phyloP scores from a whole-genome alignment of 2,113 vertebrate genomes.

The Protobothrops flavoviridis region DNA sequence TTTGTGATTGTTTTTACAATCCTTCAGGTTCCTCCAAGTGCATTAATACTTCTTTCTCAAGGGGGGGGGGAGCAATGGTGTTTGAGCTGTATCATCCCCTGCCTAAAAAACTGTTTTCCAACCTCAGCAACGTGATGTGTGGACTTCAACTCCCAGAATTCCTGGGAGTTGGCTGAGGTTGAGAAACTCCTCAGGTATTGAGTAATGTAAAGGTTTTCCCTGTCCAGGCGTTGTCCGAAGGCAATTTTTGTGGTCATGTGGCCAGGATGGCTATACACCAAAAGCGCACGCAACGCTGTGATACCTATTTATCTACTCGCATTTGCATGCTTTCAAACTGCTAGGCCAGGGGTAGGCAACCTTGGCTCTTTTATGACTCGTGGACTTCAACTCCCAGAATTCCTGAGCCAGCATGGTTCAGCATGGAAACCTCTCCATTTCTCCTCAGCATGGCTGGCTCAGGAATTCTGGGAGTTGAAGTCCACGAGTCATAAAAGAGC shows the following conservation, averaged over 20 bases:
- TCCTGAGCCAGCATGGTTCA: no score
- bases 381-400: no score
- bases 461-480: no score
- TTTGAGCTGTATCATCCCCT: neutral
- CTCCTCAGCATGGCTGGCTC: no score
- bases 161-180: neutral
- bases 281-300: neutral
- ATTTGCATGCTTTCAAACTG: neutral
- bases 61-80: fast-evolving
- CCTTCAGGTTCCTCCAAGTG: neutral
- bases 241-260: neutral
- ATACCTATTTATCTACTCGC: neutral
- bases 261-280: neutral
- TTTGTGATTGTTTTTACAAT: neutral
- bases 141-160: neutral
- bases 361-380: no score
- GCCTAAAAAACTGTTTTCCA: neutral
- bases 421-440: no score
- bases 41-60: neutral
- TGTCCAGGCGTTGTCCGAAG: neutral
- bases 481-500: no score
- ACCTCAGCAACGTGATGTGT: neutral
- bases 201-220: neutral
- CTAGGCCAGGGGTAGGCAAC: neutral
- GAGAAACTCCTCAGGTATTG: neutral